Base-by-base conservation (phyloP, 64 coral and sea anemone species). In the Pachyseris speciosa region DNA sequence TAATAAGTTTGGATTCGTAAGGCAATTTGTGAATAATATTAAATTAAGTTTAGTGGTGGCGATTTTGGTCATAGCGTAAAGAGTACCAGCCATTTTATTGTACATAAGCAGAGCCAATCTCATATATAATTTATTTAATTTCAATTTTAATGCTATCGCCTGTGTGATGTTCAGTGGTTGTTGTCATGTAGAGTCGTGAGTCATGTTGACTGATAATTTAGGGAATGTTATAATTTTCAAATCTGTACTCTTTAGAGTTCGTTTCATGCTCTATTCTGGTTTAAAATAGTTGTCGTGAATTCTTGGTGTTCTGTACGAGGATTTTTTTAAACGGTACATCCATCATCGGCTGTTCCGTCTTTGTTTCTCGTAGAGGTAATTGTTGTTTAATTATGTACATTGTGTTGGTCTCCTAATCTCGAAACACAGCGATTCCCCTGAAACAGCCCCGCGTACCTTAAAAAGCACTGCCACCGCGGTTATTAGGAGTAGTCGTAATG, bases 41-140 rank as follows among this genome's bases (percentile, higher is more conserved):
- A 29, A 30, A 29, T n/a, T n/a, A n/a, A n/a, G 7, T 75, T 25
- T 30, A 49, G 30, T 50, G 43, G 26, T 16, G 72, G 42, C 72
- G 27, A 43, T 11, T 31, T 49, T 75, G 72, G 48, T 75, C 29
- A 47, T 75, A 50, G 11, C 49, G 32, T 80, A 39, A 80, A 60
- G n/a, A 59, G 20, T 26, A 80, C 8, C 17, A 1, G 7, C 51
- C 52, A 61, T 80, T 80, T 80, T 80, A 80, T 40, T 80, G 76
- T 80, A 80, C 33, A 80, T 80, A 80, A 60, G 9, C 51, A 58
- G 28, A 80, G 20, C 76, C 19, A 39, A 24, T 60, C 8, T 11
- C 31, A 20, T 80, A 61, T 60, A 26, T 78, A 78, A 78, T 52
- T 55, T 78, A 78, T 78, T 78, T 78, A 78, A 55, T 78, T 9